A percentile compares a stretch with the other conserved stretches of the same genome.
Conservation (phyloP, 1,140 invertebrate genomes). For the Drosophila santomea region DNA sequence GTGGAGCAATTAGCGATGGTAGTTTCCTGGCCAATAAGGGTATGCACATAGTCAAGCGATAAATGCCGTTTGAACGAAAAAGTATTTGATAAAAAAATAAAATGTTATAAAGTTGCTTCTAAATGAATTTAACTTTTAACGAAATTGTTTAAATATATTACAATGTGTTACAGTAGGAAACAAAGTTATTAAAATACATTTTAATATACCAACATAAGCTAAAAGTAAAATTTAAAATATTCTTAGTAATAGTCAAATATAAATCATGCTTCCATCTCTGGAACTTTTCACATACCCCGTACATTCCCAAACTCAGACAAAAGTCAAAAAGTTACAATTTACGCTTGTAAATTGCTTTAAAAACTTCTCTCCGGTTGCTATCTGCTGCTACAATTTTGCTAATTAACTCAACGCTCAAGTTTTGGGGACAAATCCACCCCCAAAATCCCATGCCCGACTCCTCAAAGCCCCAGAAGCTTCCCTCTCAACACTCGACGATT, state of each 20-base stretch:
- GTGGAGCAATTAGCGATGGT: constrained; percentile 22
- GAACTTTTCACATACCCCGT: not conserved
- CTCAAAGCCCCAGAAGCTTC: not conserved
- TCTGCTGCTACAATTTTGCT: constrained; percentile 75
- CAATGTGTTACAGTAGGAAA: too few species aligned
- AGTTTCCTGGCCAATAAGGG: not conserved
- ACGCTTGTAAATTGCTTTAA: constrained; percentile 83
- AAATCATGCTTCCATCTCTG: constrained; percentile 2
- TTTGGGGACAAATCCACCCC: constrained; percentile 27
- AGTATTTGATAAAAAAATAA: too few species aligned
- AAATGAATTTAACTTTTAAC: too few species aligned
- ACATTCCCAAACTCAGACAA: constrained; percentile 26
- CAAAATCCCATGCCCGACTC: not conserved
- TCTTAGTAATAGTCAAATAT: not conserved
- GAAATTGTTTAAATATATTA: too few species aligned
- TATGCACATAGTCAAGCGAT: too few species aligned
- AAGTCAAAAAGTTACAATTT: constrained; percentile 79
- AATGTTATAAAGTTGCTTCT: too few species aligned
- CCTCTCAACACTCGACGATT: constrained; percentile 10
- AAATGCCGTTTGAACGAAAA: not conserved
- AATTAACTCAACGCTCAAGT: constrained; percentile 78
- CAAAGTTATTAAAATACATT: too few species aligned
- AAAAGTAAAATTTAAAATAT: too few species aligned
- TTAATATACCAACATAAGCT: not conserved
- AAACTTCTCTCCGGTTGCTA: constrained; percentile 70